Conservation (phyloP, 2,797 vertebrate species). For the Sebastes nivosus region DNA sequence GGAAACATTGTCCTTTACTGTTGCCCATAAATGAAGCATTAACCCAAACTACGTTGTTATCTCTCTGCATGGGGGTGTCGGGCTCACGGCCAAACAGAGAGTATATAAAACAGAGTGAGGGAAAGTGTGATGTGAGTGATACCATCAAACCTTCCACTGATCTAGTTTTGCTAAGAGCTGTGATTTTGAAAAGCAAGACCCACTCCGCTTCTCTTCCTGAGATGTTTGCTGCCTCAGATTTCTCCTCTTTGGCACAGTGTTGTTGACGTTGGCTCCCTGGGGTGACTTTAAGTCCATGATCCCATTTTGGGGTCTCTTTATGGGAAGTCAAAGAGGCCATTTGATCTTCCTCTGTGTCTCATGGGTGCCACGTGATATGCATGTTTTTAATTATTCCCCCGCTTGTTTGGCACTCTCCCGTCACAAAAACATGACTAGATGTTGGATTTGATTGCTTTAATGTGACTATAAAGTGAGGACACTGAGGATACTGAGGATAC, state of each 20-base stretch:
- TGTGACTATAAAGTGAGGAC: slow-evolving; percentile 23
- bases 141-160: slow-evolving; percentile 45
- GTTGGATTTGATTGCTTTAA: slow-evolving; percentile 43
- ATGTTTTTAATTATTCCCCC: slow-evolving; percentile 65
- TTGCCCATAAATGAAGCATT: slow-evolving; percentile 37
- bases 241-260: slow-evolving; percentile 56
- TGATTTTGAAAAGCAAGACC: slow-evolving; percentile 42
- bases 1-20: slow-evolving; percentile 5
- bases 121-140: slow-evolving; percentile 58
- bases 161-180: slow-evolving; percentile 51
- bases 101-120: slow-evolving; percentile 20
- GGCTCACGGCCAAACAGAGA: slow-evolving; percentile 34
- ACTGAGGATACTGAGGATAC: not conserved
- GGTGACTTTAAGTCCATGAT: slow-evolving; percentile 66
- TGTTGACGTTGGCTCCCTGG: slow-evolving; percentile 73
- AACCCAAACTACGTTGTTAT: slow-evolving; percentile 23
- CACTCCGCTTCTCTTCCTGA: slow-evolving; percentile 21
- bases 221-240: slow-evolving; percentile 57
- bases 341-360: slow-evolving; percentile 52
- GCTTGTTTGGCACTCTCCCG: slow-evolving; percentile 16
- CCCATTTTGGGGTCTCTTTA: slow-evolving; percentile 64
- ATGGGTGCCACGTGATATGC: slow-evolving; percentile 51
- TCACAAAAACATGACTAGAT: slow-evolving; percentile 40
- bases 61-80: slow-evolving; percentile 21
- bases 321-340: slow-evolving; percentile 56